These are phyloP conservation scores for Melospiza georgiana DNA, from an alignment of 2,113 vertebrate genomes.

Conservation along the genomic window DNA sequence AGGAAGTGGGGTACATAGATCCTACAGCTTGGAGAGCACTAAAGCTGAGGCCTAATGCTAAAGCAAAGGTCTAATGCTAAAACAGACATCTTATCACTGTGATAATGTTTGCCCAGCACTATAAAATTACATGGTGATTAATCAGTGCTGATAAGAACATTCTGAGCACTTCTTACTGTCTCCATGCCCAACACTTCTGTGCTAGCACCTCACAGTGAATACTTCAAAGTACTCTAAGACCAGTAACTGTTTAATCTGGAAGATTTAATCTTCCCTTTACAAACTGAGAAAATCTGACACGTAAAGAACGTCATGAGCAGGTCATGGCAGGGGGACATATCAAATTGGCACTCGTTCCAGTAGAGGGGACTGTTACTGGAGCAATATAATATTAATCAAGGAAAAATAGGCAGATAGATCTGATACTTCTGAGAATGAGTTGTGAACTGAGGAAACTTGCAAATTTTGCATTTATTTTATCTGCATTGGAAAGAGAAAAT, in stretches of 20 bases:
- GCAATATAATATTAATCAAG: neutral
- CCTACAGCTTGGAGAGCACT: neutral
- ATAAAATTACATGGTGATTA: slow-evolving; percentile 1
- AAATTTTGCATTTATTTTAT: neutral
- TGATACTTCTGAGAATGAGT: neutral
- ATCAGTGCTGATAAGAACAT: neutral
- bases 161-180: neutral
- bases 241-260: neutral
- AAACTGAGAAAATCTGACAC: neutral
- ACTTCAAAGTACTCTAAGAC: neutral
- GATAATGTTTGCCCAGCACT: slow-evolving; percentile 13
- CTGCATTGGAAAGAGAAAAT: neutral
- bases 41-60: neutral
- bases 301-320: neutral
- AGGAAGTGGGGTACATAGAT: neutral
- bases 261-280: neutral
- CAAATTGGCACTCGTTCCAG: neutral
- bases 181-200: neutral
- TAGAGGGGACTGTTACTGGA: neutral
- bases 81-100: neutral
- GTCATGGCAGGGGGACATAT: rapidly evolving
- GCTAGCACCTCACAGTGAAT: neutral
- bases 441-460: neutral
- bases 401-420: neutral
- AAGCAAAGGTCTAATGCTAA: neutral